A percentile compares a stretch with the other conserved stretches of the same genome.
phyloP scores from a whole-genome alignment of 2,797 vertebrate genomes.

The Oryzias sinensis region DNA sequence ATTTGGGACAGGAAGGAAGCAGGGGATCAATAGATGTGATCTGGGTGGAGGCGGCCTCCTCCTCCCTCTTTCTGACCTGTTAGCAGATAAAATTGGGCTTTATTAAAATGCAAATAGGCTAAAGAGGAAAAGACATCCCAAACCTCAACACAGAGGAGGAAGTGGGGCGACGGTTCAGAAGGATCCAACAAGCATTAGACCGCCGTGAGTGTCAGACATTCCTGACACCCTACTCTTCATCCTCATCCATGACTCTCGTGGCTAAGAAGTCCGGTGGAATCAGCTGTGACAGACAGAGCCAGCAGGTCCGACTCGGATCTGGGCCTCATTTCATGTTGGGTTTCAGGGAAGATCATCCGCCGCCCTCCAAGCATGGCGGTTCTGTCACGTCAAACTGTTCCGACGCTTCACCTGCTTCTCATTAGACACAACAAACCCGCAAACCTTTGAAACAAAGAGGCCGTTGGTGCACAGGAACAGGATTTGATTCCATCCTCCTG shows the following conservation, averaged over 20 bases:
- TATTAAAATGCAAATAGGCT: slow-evolving; percentile 42
- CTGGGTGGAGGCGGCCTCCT: slow-evolving; percentile 58
- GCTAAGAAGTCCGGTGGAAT: slow-evolving; percentile 29
- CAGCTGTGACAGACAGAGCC: slow-evolving; percentile 52
- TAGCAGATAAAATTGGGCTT: slow-evolving; percentile 59
- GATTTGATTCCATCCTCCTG: slow-evolving; percentile 1
- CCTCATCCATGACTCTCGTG: slow-evolving; percentile 23
- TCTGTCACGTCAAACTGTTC: too few relatives aligned
- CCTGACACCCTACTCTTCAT: slow-evolving; percentile 22
- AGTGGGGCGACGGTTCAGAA: neutral
- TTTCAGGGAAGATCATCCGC: slow-evolving; percentile 38
- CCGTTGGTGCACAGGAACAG: too few relatives aligned
- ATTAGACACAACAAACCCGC: too few relatives aligned
- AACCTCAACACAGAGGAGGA: slow-evolving; percentile 22
- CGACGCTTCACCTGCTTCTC: too few relatives aligned
- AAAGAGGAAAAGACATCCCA: slow-evolving; percentile 19
- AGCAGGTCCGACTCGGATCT: slow-evolving; percentile 30
- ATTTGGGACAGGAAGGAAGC: slow-evolving; percentile 77
- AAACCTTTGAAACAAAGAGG: neutral
- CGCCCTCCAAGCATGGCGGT: slow-evolving; percentile 10
- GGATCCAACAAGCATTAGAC: slow-evolving; percentile 13
- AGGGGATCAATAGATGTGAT: slow-evolving; percentile 75
- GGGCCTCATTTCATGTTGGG: slow-evolving; percentile 44
- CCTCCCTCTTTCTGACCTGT: slow-evolving; percentile 30
- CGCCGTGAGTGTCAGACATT: slow-evolving; percentile 42